A percentile compares a stretch with the other conserved stretches of the same genome.
These are phyloP conservation scores for Argynnis bischoffii DNA, from an alignment of 2,888 invertebrate genomes.

Conservation along the genomic window DNA sequence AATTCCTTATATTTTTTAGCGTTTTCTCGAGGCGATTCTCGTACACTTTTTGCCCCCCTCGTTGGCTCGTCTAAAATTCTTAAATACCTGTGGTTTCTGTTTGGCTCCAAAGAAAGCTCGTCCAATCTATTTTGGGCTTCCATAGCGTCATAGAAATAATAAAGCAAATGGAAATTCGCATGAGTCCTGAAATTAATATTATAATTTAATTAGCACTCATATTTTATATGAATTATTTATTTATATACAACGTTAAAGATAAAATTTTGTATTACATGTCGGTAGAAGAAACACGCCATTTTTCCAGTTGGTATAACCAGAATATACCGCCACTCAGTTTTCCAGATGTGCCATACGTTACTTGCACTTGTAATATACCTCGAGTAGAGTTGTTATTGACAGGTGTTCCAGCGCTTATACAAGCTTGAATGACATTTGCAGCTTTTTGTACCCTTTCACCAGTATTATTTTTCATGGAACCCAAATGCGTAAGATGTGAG, in stretches of 20 bases:
- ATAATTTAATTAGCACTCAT: neutral
- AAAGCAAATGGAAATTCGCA: slow-evolving; percentile 94
- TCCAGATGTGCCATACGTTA: slow-evolving; percentile 91
- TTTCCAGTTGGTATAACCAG: slow-evolving; percentile 93
- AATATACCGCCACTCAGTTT: slow-evolving; percentile 95
- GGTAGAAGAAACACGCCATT: slow-evolving; percentile 91
- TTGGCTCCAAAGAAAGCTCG: slow-evolving; percentile 85
- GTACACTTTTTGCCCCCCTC: slow-evolving; percentile 82
- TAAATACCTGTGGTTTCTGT: slow-evolving; percentile 88
- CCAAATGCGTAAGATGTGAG: slow-evolving; percentile 91
- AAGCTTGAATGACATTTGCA: slow-evolving; percentile 87
- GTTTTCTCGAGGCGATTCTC: slow-evolving; percentile 86
- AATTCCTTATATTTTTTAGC: slow-evolving; percentile 84
- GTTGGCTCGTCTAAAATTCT: slow-evolving; percentile 83
- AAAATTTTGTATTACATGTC: slow-evolving; percentile 83
- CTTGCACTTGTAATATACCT: slow-evolving; percentile 89
- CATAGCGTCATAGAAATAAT: slow-evolving; percentile 94
- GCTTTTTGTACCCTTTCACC: slow-evolving; percentile 86
- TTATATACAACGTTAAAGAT: neutral
- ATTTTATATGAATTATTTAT: neutral
- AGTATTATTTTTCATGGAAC: slow-evolving; percentile 86
- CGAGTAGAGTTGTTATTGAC: slow-evolving; percentile 93
- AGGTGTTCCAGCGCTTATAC: slow-evolving; percentile 93
- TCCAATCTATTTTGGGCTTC: slow-evolving; percentile 85
- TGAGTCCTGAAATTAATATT: slow-evolving; percentile 84